These are phyloP conservation scores for Upupa epops DNA, from an alignment of 2,113 vertebrate genomes.

Conservation along the genomic window DNA sequence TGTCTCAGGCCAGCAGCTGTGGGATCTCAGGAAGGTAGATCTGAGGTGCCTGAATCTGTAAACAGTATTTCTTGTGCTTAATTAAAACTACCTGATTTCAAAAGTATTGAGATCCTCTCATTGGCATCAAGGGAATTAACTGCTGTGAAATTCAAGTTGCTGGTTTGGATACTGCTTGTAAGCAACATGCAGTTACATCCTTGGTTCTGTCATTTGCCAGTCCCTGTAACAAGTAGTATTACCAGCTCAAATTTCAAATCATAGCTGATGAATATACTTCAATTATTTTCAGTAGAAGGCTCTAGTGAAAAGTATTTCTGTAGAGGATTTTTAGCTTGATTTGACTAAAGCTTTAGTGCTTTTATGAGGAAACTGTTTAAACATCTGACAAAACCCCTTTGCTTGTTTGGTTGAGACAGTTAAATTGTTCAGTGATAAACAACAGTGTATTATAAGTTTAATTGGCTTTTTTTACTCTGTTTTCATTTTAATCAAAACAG, in stretches of 20 bases:
- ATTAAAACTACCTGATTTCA: neutral
- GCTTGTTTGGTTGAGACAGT: neutral
- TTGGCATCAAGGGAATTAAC: neutral
- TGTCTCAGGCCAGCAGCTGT: accelerated
- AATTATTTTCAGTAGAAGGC: neutral
- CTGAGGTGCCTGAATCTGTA: neutral
- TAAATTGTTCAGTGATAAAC: neutral
- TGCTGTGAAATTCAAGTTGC: neutral
- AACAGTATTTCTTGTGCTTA: neutral
- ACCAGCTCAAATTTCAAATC: neutral
- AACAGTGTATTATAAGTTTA: neutral
- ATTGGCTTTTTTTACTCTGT: neutral
- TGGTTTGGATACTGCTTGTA: neutral
- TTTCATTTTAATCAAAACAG: constrained; percentile 7
- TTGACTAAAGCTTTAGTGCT: neutral
- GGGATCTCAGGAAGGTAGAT: neutral
- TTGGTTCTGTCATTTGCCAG: neutral
- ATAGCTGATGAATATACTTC: neutral
- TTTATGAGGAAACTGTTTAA: neutral
- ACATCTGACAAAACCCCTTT: neutral
- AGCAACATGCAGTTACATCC: neutral
- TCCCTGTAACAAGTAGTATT: neutral
- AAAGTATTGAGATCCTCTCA: neutral
- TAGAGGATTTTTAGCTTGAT: neutral
- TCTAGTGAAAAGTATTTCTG: neutral